Evolutionary conservation across 2,888 invertebrate species (phyloP).

Genomic region (Rugalucina vietnamica): DNA sequence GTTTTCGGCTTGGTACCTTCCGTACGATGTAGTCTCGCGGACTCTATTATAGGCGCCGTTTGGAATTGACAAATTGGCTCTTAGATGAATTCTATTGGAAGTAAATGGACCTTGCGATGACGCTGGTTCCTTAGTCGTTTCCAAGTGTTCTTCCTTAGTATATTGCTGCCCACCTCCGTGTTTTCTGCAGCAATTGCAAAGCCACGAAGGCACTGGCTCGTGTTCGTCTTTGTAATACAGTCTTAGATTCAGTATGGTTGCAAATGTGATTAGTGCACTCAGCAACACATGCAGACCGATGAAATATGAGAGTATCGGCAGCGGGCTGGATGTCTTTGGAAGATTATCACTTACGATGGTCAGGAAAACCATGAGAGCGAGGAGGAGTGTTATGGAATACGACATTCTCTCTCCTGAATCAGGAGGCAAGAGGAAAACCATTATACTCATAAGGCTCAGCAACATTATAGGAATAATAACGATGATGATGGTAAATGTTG

Average conservation of each 20-base stretch:
- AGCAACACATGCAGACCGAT: neutral
- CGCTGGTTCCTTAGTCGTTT: no score
- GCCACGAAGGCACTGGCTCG: neutral
- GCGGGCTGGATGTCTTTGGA: neutral
- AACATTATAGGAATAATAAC: neutral
- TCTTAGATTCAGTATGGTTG: neutral
- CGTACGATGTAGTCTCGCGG: no score
- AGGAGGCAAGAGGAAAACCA: neutral
- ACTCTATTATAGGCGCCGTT: no score
- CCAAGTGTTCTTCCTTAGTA: no score
- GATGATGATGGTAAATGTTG: neutral
- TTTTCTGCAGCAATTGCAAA: neutral
- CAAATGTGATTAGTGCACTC: neutral
- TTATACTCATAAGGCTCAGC: neutral
- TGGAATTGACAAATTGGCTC: no score
- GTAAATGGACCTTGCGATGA: no score
- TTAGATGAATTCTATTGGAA: no score
- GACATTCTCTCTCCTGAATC: neutral
- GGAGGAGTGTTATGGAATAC: neutral
- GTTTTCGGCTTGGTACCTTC: no score
- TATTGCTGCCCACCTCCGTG: no score
- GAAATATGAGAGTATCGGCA: neutral
- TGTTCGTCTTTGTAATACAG: neutral
- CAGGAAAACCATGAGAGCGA: neutral
- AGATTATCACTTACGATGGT: neutral